Evolutionary conservation across 2,888 invertebrate species (phyloP), one percentile per base, ranked within the genome.

Genomic region (Hermaeophaga mercurialis): DNA sequence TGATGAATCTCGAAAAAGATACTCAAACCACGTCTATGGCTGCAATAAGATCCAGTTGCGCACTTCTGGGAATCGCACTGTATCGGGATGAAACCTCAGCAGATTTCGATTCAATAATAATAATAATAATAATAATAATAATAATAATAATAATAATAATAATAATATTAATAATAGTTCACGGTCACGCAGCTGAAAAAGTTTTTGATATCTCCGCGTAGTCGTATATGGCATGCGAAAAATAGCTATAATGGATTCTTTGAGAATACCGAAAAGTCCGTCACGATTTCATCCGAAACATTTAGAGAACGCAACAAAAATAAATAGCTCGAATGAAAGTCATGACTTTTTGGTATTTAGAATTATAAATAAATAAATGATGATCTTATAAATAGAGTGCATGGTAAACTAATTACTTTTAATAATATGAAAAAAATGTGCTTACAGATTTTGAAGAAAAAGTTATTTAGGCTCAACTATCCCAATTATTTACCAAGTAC

Each of bases 21-120:
- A n/a, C n/a, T n/a, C n/a, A n/a, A n/a, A n/a, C 31, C 11, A 31
- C 31, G 31, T 31, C 1, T 12, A 31, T 31, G 31, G 17, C 17
- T 15, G 17, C 17, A 36, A 36, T 36, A 36, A 11, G 17, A 17
- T 14, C 36, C 14, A 36, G 8, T 36, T 36, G 17, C 9, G 36
- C 12, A 12, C 14, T 36, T 36, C 36, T 36, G 36, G 17, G 36
- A 36, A 36, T 36, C 11, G 2, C 3, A 8, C 14, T 33, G 6
- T n/a, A n/a, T 17, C 17, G 15, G 36, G 36, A 36, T 36, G 36
- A 36, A 36, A 36, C 36, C 36, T 36, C 36, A 36, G 36, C 36
- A 36, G 14, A 15, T 36, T 36, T 17, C n/a, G 8, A 17, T 36
- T 9, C 17, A 36, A 36, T 36, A 36, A 36, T 36, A 36, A 28